Conservation (phyloP, 2,113 vertebrate genomes). For the Oreocharis arfaki region DNA sequence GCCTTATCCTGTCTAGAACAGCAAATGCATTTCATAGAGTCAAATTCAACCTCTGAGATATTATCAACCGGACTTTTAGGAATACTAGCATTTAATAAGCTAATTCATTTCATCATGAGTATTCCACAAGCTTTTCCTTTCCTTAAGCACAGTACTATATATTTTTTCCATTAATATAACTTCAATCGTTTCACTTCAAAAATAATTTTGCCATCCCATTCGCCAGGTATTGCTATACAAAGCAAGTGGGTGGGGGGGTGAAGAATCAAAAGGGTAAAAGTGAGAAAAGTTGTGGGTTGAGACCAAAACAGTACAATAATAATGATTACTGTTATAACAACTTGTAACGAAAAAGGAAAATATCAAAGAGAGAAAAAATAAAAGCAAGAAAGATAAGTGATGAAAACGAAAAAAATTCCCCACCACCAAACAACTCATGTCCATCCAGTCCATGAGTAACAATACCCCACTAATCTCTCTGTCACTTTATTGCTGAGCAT, state of each 20-base stretch:
- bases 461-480: neutral
- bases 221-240: neutral
- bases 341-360: neutral
- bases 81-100: neutral
- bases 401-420: neutral
- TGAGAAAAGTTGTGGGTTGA: neutral
- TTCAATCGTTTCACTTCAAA: accelerated
- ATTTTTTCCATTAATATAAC: neutral
- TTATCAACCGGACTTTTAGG: neutral
- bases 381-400: neutral
- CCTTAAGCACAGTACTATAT: neutral
- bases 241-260: neutral
- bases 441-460: neutral
- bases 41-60: neutral
- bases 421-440: accelerated
- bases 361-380: neutral
- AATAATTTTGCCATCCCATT: neutral
- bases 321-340: neutral
- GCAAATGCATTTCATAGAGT: neutral
- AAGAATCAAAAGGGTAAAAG: neutral
- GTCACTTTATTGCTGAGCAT: neutral
- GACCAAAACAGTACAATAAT: neutral
- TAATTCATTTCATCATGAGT: neutral
- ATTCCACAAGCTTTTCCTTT: neutral
- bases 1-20: neutral